Evolutionary conservation across 1,140 invertebrate species (phyloP).

Genomic region (Protaetia brevitarsis): DNA sequence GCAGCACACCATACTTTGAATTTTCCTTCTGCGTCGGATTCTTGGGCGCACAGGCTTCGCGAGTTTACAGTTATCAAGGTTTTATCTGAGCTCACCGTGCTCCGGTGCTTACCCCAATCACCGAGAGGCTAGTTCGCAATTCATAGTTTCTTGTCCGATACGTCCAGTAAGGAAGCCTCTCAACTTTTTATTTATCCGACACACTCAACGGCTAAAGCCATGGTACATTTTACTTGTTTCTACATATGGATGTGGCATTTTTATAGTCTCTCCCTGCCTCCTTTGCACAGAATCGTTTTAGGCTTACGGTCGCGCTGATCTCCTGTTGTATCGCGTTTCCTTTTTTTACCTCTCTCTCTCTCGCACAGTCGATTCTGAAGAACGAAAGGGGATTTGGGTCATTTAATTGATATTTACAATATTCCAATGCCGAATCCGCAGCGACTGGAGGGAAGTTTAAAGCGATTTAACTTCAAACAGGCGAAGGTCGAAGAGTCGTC

Average conservation of each 20-base stretch:
- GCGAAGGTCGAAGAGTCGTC: no score
- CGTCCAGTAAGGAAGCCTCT: not conserved
- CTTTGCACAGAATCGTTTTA: not conserved
- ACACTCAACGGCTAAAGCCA: not conserved
- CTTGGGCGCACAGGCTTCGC: constrained; percentile 3
- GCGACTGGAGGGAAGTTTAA: not conserved
- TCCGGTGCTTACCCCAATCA: no score
- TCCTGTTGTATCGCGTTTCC: not conserved
- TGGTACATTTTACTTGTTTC: constrained; percentile 16
- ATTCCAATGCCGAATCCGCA: not conserved
- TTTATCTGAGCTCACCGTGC: no score
- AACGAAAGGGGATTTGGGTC: no score
- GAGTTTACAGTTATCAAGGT: constrained; percentile 11
- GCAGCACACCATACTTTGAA: constrained; percentile 11
- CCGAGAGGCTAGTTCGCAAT: constrained; percentile 9
- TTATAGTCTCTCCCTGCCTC: not conserved
- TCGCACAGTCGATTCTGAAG: no score
- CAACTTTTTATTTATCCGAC: constrained; percentile 12
- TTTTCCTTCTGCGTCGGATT: not conserved
- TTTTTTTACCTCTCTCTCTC: no score
- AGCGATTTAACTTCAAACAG: not conserved
- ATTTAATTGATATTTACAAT: no score
- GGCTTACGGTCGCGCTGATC: not conserved
- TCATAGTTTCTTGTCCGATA: not conserved
- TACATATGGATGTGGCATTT: constrained; percentile 12